phyloP scores from a whole-genome alignment of 2,797 vertebrate species.

The Podargus strigoides region DNA sequence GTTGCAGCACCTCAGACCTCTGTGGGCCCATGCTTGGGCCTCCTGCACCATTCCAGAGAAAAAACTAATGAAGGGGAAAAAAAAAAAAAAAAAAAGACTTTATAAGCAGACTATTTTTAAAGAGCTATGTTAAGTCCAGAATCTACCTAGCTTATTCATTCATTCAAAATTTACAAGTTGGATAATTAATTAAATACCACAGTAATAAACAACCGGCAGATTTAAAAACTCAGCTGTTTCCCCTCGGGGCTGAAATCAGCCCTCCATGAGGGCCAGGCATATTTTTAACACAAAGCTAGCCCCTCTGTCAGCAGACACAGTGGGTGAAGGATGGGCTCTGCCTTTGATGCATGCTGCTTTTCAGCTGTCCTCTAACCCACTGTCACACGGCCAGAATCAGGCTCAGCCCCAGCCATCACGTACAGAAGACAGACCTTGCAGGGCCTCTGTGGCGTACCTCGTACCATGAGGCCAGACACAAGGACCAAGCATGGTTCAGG shows the following conservation, averaged over 20 bases:
- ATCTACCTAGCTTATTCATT: background rate
- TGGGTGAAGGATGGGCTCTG: background rate
- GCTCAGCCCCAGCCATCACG: accelerated
- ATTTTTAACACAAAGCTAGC: background rate
- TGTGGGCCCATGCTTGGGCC: background rate
- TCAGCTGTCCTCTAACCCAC: background rate
- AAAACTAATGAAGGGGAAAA: no score
- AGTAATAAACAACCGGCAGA: background rate
- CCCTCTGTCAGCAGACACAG: background rate
- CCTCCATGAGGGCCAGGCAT: background rate
- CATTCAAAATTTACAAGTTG: background rate
- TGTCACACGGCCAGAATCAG: background rate
- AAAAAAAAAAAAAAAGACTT: background rate
- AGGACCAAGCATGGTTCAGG: background rate
- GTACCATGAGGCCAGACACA: background rate
- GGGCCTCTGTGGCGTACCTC: background rate
- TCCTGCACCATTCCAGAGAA: background rate
- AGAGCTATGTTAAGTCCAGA: background rate
- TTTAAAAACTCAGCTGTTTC: background rate
- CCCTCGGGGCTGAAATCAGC: accelerated
- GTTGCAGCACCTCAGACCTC: background rate
- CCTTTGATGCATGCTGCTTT: background rate
- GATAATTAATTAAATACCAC: background rate
- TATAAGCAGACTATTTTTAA: background rate
- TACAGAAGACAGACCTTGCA: background rate